Percentiles rank a stretch among this genome's conserved stretches.
Conservation (phyloP, 2,797 vertebrate genomes). For the Phataginus tricuspis region DNA sequence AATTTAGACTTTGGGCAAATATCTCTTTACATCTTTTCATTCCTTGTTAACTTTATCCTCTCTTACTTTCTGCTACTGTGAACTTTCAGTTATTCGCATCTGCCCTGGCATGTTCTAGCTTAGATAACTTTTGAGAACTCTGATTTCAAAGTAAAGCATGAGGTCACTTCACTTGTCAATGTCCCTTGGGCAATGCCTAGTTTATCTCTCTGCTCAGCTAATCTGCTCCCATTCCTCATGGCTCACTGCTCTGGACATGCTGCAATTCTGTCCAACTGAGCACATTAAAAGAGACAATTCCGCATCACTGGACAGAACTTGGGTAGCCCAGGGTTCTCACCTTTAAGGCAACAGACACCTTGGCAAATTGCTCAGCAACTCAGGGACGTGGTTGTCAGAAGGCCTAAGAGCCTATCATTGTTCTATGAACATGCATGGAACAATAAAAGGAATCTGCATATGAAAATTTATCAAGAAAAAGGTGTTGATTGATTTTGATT, state of each 20-base stretch:
- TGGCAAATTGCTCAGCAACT: background rate
- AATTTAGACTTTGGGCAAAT: constrained; percentile 41
- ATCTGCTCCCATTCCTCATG: constrained; percentile 59
- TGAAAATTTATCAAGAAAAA: constrained; percentile 46
- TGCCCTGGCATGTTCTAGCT: constrained; percentile 43
- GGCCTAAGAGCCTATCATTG: background rate
- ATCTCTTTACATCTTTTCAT: constrained; percentile 11
- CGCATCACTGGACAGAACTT: background rate
- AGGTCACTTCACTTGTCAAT: constrained; percentile 58
- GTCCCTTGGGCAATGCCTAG: constrained; percentile 54
- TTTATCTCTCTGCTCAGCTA: constrained; percentile 64
- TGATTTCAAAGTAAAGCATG: constrained; percentile 61
- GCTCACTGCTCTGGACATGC: constrained; percentile 55
- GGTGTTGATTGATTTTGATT: constrained; percentile 13
- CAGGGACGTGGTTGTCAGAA: background rate
- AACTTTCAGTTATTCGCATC: constrained; percentile 13
- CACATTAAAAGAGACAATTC: constrained; percentile 17
- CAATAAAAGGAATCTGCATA: background rate
- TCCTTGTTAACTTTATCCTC: constrained; percentile 54
- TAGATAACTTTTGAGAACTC: constrained; percentile 58
- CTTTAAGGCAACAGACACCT: constrained; percentile 4
- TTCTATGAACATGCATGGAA: background rate
- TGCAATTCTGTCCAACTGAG: constrained; percentile 49
- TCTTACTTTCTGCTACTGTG: constrained; percentile 17
- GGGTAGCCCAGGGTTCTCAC: constrained; percentile 19